Base-by-base conservation (phyloP, 2,888 invertebrate genomes). In the Diplolepis rosae region DNA sequence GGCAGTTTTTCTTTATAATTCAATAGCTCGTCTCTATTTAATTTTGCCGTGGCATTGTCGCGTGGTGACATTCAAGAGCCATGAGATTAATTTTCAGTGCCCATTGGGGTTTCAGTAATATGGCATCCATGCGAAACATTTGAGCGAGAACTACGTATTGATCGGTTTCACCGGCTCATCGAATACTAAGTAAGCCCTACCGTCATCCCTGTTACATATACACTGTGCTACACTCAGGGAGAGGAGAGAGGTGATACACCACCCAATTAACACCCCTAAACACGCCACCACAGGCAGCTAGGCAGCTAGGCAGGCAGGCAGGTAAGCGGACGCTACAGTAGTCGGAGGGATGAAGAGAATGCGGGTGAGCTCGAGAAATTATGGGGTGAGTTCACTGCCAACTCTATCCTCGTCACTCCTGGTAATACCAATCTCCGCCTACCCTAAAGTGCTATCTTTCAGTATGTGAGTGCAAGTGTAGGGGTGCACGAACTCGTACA, bases 251-350 rank as follows among this genome's bases (percentile, higher is more conserved):
- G 81, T 80, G 84, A 84, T 85, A 84, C 84, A 83, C 85, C 84
- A 83, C 82, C 84, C 85, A 84, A 85, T 85, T 84, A 84, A 83
- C 85, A 84, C 85, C 85, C 84, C 83, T 84, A 82, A 84, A 84
- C 83, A 82, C 82, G 81, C 83, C 78, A 80, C 82, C 82, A 78
- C 80, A 80, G 80, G 72, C 77, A 78, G 74, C 39, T 45, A 52
- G 74, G 74, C 74, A 70, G 70, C 68, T 67, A 73, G 73, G 71
- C 68, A 71, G 68, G 69, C 72, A 74, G 69, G 68, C 72, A 70
- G 74, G 65, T 70, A 56, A 54, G 72, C 70, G 74, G 72, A 56
- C n/a, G 24, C 24, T 61, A 22, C 32, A 61, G 61, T 61, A 39
- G 52, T 52, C 54, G n/a, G 48, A 67, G 45, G 67, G 32, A 67